Evolutionary conservation across 2,113 vertebrate genomes (phyloP).

Genomic region (Canis aureus): DNA sequence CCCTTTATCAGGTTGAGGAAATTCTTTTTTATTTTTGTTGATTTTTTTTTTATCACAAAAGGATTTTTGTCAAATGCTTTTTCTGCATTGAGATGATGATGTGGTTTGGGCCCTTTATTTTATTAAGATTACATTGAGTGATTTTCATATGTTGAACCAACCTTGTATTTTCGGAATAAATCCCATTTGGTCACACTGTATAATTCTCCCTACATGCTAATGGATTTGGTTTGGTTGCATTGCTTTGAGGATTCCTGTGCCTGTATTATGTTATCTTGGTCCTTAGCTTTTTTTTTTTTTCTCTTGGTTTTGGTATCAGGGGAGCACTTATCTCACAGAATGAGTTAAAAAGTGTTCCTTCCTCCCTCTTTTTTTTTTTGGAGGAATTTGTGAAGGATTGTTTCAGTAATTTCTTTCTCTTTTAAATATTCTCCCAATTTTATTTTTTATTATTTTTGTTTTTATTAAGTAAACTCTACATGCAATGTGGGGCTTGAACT

Average conservation of each 20-base stretch:
- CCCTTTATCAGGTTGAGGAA: not conserved
- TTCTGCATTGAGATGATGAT: not conserved
- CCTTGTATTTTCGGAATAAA: not conserved
- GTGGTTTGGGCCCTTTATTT: not conserved
- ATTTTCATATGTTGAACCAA: not conserved
- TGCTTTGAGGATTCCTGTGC: not conserved
- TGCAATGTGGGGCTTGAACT: not conserved
- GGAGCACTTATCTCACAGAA: not conserved
- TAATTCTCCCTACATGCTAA: not conserved
- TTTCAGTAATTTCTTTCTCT: not conserved
- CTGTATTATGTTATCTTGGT: not conserved
- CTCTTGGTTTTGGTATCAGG: not conserved
- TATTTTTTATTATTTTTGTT: not conserved
- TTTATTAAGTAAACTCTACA: not conserved
- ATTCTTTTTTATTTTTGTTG: not conserved
- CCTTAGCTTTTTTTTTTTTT: slow-evolving; percentile 7
- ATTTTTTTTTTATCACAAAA: not conserved
- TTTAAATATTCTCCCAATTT: not conserved
- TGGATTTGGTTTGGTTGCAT: not conserved
- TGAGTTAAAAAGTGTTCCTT: not conserved
- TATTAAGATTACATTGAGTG: not conserved
- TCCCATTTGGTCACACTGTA: not conserved
- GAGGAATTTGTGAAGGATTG: not conserved
- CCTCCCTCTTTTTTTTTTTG: not conserved
- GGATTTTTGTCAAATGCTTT: not conserved